A percentile compares a stretch with the other conserved stretches of the same genome.
Evolutionary conservation across 1,140 invertebrate species (phyloP).

Genomic region (fruit fly (Drosophila melanogaster)): DNA sequence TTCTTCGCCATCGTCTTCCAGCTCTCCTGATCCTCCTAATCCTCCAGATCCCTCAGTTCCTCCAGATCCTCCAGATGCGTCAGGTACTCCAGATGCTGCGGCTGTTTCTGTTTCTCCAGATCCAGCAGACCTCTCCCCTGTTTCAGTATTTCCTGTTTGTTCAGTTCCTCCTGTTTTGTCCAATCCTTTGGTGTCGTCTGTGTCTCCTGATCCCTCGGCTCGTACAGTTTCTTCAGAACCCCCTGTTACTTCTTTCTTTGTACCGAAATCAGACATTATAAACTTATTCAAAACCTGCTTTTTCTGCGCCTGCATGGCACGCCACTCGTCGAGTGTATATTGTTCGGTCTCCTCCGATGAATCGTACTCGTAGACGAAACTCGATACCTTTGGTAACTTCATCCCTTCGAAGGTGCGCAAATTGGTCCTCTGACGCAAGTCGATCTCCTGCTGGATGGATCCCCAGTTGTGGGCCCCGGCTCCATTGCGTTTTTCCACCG

Average conservation of each 20-base stretch:
- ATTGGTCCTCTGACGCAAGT: slow-evolving; percentile 82
- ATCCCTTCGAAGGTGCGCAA: slow-evolving; percentile 56
- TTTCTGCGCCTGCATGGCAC: neutral
- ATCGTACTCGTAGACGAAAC: slow-evolving; percentile 85
- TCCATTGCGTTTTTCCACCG: slow-evolving; percentile 93
- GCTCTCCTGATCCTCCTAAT: neutral
- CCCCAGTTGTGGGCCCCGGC: slow-evolving; percentile 88
- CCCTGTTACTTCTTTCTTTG: no score
- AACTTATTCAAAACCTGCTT: neutral
- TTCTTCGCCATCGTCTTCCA: slow-evolving; percentile 73
- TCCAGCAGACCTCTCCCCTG: neutral
- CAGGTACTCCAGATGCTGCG: neutral
- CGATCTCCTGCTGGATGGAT: slow-evolving; percentile 93
- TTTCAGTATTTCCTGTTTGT: no score
- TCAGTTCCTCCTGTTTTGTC: no score
- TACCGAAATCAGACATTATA: no score
- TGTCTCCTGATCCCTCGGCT: no score
- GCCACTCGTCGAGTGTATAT: slow-evolving; percentile 93
- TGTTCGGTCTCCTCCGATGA: slow-evolving; percentile 87
- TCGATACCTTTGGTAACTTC: slow-evolving; percentile 51
- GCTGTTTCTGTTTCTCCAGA: neutral
- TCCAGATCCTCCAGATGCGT: neutral
- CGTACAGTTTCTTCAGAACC: no score
- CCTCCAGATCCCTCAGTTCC: neutral
- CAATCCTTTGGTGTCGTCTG: no score